phyloP scores from a whole-genome alignment of 2,113 vertebrate genomes.

The Pleuronectes platessa region DNA sequence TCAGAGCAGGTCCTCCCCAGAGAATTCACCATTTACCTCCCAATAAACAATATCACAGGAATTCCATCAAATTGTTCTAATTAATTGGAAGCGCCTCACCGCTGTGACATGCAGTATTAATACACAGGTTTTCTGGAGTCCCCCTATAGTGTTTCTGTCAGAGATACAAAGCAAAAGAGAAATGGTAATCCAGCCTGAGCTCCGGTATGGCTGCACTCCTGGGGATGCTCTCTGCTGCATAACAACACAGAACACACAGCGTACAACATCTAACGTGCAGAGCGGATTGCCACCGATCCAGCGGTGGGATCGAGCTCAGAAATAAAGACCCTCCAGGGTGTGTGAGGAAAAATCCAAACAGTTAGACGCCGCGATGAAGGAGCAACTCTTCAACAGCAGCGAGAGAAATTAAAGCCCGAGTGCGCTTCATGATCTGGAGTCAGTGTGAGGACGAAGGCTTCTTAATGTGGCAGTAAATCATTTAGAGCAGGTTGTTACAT shows the following conservation, averaged over 20 bases:
- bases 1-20: background rate
- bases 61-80: background rate
- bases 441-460: constrained; percentile 5
- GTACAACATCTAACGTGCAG: constrained; percentile 14
- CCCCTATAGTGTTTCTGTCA: background rate
- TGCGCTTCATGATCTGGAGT: constrained; percentile 1
- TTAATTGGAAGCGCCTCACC: background rate
- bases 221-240: constrained; percentile 26
- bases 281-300: constrained; percentile 28
- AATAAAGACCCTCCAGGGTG: constrained; percentile 36
- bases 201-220: background rate
- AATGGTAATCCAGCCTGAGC: background rate
- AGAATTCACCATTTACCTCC: background rate
- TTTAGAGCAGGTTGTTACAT: background rate
- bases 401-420: background rate
- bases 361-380: constrained; percentile 4
- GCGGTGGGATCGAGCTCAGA: constrained; percentile 25
- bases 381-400: background rate
- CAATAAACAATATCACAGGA: background rate
- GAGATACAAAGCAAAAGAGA: constrained; percentile 1
- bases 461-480: constrained; percentile 10
- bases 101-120: constrained; percentile 11
- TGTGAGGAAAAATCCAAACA: constrained; percentile 7
- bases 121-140: background rate
- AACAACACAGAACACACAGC: constrained; percentile 23